A percentile compares a stretch with the other conserved stretches of the same genome.
These are phyloP conservation scores for Acronicta alni DNA, from an alignment of 2,888 invertebrate genomes.

Conservation along the genomic window DNA sequence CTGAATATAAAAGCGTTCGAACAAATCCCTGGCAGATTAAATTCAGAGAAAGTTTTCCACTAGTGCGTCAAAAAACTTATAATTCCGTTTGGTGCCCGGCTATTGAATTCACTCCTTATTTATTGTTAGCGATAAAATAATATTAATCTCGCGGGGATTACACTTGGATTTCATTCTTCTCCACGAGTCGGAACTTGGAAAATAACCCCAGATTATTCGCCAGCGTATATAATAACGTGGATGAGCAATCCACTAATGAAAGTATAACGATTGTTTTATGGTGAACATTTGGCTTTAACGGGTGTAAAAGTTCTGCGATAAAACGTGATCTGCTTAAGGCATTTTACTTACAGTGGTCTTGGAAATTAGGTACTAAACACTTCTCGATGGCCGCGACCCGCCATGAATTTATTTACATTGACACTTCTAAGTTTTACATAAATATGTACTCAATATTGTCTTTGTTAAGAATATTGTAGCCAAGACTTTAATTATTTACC, in stretches of 20 bases:
- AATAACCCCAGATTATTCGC: constrained; percentile 78
- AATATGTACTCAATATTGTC: constrained; percentile 15
- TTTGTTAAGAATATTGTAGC: no score
- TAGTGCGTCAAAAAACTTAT: constrained; percentile 87
- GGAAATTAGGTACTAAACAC: constrained; percentile 59
- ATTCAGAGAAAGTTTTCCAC: constrained; percentile 80
- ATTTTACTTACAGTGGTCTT: constrained; percentile 55
- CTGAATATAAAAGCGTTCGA: constrained; percentile 68
- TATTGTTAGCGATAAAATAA: constrained; percentile 89
- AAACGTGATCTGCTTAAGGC: constrained; percentile 65
- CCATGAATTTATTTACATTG: constrained; percentile 51
- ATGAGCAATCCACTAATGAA: constrained; percentile 67
- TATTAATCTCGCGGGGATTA: constrained; percentile 88
- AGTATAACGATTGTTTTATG: constrained; percentile 67
- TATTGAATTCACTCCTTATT: constrained; percentile 88
- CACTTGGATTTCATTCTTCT: constrained; percentile 85
- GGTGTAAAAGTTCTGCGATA: constrained; percentile 59
- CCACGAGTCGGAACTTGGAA: constrained; percentile 80
- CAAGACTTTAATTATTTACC: no score
- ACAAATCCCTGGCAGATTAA: constrained; percentile 86
- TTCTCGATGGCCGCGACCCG: constrained; percentile 45
- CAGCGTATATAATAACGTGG: constrained; percentile 71
- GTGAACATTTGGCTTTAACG: constrained; percentile 60
- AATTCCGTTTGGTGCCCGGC: constrained; percentile 78
- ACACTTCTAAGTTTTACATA: constrained; percentile 34